A percentile compares a stretch with the other conserved stretches of the same genome.
These are phyloP conservation scores for Hypocryptadius cinnamomeus DNA, from an alignment of 2,113 vertebrate species.

Conservation along the genomic window DNA sequence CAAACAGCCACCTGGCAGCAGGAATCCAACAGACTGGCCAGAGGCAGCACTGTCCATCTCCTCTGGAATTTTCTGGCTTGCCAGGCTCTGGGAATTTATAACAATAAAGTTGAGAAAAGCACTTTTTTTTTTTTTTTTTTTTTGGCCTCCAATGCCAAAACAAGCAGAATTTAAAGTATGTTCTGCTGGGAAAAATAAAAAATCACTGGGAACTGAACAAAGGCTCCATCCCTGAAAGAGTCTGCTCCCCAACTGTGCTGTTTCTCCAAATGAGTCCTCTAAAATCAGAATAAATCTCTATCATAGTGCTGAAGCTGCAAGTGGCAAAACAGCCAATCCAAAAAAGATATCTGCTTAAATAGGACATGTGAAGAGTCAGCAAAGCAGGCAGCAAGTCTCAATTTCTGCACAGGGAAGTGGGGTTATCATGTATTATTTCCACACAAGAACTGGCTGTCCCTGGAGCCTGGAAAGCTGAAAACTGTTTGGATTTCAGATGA, in stretches of 20 bases:
- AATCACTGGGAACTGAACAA: background rate
- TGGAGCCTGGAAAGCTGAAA: background rate
- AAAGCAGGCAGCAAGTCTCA: background rate
- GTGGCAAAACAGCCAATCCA: background rate
- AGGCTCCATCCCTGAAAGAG: background rate
- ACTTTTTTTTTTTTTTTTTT: background rate
- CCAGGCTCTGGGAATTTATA: background rate
- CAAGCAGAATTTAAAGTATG: background rate
- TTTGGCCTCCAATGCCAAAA: background rate
- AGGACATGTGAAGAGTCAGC: background rate
- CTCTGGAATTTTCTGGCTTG: background rate
- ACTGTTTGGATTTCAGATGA: background rate
- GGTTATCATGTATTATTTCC: background rate
- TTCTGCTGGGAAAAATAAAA: background rate
- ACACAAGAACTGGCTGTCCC: background rate
- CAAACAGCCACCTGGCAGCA: background rate
- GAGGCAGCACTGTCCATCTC: background rate
- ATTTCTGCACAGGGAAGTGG: background rate
- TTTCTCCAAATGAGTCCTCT: background rate
- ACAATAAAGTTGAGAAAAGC: background rate
- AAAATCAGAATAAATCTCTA: background rate
- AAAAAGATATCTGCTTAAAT: background rate
- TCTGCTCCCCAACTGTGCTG: background rate
- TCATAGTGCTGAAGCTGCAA: background rate
- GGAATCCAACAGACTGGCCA: background rate